Evolutionary conservation across 2,113 vertebrate species (phyloP).

Genomic region (Cervus canadensis): DNA sequence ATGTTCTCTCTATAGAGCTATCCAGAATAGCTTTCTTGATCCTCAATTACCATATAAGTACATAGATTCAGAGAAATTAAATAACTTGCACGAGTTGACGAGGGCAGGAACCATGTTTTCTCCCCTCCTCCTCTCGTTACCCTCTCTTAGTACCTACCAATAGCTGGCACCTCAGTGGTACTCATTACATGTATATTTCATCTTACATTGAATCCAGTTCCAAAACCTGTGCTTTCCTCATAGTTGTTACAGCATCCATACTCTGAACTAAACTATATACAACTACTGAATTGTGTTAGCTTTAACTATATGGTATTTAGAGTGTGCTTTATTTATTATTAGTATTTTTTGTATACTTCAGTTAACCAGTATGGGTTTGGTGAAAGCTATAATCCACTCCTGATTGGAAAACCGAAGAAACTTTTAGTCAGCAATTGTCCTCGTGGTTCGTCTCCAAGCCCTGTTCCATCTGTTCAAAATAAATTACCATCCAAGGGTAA

Average conservation of each 20-base stretch:
- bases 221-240: background rate
- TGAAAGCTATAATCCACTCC: background rate
- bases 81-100: background rate
- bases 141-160: background rate
- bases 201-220: background rate
- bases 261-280: background rate
- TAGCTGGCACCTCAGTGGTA: background rate
- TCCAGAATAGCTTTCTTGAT: background rate
- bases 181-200: background rate
- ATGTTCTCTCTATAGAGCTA: background rate
- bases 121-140: background rate
- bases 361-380: background rate
- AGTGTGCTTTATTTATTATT: background rate
- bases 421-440: background rate
- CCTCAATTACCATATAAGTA: background rate
- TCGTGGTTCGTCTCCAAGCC: background rate
- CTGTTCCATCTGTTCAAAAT: constrained; percentile 22
- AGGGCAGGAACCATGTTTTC: background rate
- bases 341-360: background rate
- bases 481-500: background rate
- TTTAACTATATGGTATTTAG: background rate
- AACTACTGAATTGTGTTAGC: background rate
- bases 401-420: constrained; percentile 21
- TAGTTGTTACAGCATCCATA: background rate
- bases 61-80: background rate